A percentile compares a stretch with the other conserved stretches of the same genome.
Conservation (phyloP, 2,888 invertebrate species). For the Ornithoptera alexandrae region DNA sequence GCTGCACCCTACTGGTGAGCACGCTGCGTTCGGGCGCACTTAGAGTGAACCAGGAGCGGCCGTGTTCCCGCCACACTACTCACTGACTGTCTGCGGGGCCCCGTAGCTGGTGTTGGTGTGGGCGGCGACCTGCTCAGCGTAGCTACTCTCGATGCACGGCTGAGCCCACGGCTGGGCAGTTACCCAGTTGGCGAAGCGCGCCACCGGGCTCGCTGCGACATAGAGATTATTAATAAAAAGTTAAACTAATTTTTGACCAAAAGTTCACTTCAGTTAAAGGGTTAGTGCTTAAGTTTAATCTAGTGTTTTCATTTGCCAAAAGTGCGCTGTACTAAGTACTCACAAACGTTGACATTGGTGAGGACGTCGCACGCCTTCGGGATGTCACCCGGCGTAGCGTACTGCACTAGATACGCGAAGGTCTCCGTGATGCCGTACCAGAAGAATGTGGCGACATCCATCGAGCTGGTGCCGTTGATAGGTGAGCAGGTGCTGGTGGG, state of each 20-base stretch:
- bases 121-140: slow-evolving; percentile 47
- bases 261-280: too few relatives aligned
- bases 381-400: slow-evolving; percentile 55
- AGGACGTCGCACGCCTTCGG: slow-evolving; percentile 50
- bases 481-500: slow-evolving; percentile 58
- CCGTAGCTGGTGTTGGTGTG: slow-evolving; percentile 59
- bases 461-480: slow-evolving; percentile 43
- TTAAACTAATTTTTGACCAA: not conserved
- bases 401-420: slow-evolving; percentile 64
- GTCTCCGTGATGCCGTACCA: slow-evolving; percentile 65
- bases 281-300: too few relatives aligned
- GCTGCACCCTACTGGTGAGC: too few relatives aligned
- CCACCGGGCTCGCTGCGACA: slow-evolving; percentile 45
- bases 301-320: too few relatives aligned
- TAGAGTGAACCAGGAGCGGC: too few relatives aligned
- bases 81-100: slow-evolving; percentile 48
- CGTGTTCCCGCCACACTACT: slow-evolving; percentile 36
- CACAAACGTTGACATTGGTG: slow-evolving; percentile 44
- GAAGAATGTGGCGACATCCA: slow-evolving; percentile 67
- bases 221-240: too few relatives aligned
- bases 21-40: too few relatives aligned
- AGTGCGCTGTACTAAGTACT: slow-evolving; percentile 29
- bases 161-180: slow-evolving; percentile 45
- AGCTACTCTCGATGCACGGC: slow-evolving; percentile 61
- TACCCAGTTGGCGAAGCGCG: slow-evolving; percentile 59